phyloP scores from a whole-genome alignment of 2,888 invertebrate genomes.

The Drepanosiphum platanoidis region DNA sequence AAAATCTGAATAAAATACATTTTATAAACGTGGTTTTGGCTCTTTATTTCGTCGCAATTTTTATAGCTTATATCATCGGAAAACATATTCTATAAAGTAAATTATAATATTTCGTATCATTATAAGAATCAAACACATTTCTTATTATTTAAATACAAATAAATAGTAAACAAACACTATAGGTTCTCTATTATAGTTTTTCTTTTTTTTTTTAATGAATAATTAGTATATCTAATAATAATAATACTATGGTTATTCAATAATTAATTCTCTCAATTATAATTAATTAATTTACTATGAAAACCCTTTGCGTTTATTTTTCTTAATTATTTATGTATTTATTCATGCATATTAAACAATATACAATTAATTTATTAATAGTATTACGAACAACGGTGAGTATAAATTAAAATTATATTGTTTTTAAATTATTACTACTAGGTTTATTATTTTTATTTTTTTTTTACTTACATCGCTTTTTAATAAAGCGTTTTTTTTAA shows the following conservation, averaged over 20 bases:
- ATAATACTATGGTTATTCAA: too few relatives aligned
- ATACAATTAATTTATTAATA: not conserved
- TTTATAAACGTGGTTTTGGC: not conserved
- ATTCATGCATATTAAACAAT: not conserved
- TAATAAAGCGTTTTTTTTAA: too few relatives aligned
- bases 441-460: too few relatives aligned
- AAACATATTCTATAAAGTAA: not conserved
- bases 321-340: not conserved
- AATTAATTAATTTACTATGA: too few relatives aligned
- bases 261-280: too few relatives aligned
- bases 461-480: too few relatives aligned
- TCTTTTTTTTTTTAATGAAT: too few relatives aligned
- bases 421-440: not conserved
- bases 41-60: not conserved
- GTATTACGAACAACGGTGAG: not conserved
- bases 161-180: not conserved
- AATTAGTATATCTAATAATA: too few relatives aligned
- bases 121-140: not conserved
- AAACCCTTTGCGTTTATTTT: not conserved
- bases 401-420: not conserved
- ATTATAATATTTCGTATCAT: not conserved
- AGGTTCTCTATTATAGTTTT: too few relatives aligned
- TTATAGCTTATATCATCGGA: not conserved
- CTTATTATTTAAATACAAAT: not conserved
- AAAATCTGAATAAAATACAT: too few relatives aligned